These are phyloP conservation scores for Acanthopagrus latus DNA, from an alignment of 2,797 vertebrate species.

Conservation along the genomic window DNA sequence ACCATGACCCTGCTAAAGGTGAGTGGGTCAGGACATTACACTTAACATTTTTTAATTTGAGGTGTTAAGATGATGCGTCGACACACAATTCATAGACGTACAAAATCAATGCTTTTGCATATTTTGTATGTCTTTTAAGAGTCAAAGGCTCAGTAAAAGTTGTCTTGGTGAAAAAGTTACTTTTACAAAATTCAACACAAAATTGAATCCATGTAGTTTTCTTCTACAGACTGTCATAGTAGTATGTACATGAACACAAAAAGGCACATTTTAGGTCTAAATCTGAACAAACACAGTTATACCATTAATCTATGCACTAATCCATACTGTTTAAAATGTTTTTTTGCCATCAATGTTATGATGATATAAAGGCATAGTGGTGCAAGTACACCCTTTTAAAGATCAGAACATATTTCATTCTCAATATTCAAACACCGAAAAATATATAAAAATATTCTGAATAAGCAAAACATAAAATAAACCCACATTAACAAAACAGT, in stretches of 20 bases:
- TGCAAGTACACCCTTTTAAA: no score
- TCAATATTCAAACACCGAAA: no score
- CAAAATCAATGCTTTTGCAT: not conserved
- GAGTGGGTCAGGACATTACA: slow-evolving; percentile 30
- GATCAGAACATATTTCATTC: no score
- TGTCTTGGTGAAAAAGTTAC: not conserved
- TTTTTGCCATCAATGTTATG: not conserved
- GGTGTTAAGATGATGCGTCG: not conserved
- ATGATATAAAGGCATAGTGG: no score
- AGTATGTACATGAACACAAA: not conserved
- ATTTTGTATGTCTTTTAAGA: not conserved
- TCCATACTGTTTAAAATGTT: not conserved
- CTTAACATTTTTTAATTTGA: not conserved
- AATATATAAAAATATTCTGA: no score
- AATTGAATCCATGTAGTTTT: not conserved
- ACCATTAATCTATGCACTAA: not conserved
- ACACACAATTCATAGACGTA: not conserved
- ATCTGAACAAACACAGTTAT: not conserved
- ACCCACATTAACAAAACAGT: no score
- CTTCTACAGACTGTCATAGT: not conserved
- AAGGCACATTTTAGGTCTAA: not conserved
- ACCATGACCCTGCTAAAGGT: slow-evolving; percentile 80
- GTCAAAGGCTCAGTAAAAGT: not conserved
- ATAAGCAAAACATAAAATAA: no score
- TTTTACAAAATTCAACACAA: not conserved